A percentile compares a stretch with the other conserved stretches of the same genome.
Conservation (phyloP, 2,888 invertebrate species). For the Rapana venosa region DNA sequence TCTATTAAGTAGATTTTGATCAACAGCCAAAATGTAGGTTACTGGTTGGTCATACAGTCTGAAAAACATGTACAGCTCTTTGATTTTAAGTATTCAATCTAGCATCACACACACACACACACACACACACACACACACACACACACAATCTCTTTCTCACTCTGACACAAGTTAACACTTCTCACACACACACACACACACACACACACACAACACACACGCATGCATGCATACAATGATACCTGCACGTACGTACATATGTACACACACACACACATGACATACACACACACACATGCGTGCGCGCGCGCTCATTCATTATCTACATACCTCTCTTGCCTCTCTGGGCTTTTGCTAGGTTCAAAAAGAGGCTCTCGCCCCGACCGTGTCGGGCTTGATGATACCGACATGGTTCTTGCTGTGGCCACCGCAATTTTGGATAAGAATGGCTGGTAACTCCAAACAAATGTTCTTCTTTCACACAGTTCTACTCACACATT, state of each 20-base stretch:
- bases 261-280: neutral
- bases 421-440: neutral
- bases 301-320: no score
- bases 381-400: slow-evolving; percentile 58
- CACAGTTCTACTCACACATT: neutral
- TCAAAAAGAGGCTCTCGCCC: slow-evolving; percentile 51
- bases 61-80: no score
- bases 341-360: slow-evolving; percentile 58
- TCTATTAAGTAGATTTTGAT: no score
- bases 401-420: slow-evolving; percentile 50
- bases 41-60: no score
- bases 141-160: neutral
- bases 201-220: no score
- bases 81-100: no score
- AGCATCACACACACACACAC: neutral
- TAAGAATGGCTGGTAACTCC: neutral
- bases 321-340: slow-evolving; percentile 48
- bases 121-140: neutral
- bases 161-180: neutral
- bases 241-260: neutral
- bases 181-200: no score
- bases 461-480: neutral
- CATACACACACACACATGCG: slow-evolving; percentile 8
- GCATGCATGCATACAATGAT: no score
- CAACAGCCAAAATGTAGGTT: no score